Evolutionary conservation across 2,888 invertebrate species (phyloP).

Genomic region (Strigamia maritima): DNA sequence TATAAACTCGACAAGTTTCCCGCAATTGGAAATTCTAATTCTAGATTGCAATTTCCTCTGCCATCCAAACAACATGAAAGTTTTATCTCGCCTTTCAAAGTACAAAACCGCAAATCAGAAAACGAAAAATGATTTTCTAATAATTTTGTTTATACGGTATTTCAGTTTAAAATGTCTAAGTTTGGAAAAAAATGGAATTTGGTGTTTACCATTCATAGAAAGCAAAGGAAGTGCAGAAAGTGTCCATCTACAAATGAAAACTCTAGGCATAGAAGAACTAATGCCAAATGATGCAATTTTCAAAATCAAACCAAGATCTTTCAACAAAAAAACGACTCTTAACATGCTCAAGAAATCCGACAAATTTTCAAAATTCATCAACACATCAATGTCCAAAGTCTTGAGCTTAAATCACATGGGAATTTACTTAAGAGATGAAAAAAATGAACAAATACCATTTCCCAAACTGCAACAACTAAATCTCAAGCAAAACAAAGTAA

Average conservation of each 20-base stretch:
- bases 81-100: background rate
- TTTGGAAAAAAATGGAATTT: background rate
- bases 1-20: background rate
- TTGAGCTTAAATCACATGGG: background rate
- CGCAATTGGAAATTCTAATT: background rate
- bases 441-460: background rate
- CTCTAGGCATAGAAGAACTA: background rate
- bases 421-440: background rate
- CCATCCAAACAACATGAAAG: background rate
- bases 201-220: background rate
- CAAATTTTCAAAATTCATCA: background rate
- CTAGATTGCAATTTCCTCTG: background rate
- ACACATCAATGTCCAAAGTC: background rate
- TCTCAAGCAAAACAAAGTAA: background rate
- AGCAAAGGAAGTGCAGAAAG: background rate
- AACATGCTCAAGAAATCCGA: background rate
- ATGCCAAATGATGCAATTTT: background rate
- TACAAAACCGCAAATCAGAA: background rate
- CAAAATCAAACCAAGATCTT: background rate
- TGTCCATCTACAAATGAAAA: background rate
- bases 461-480: background rate
- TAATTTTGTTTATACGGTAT: background rate
- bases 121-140: background rate
- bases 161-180: background rate
- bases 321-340: background rate